A percentile compares a stretch with the other conserved stretches of the same genome.
Conservation (phyloP, 2,888 invertebrate genomes). For the Lithophane semibrunnea region DNA sequence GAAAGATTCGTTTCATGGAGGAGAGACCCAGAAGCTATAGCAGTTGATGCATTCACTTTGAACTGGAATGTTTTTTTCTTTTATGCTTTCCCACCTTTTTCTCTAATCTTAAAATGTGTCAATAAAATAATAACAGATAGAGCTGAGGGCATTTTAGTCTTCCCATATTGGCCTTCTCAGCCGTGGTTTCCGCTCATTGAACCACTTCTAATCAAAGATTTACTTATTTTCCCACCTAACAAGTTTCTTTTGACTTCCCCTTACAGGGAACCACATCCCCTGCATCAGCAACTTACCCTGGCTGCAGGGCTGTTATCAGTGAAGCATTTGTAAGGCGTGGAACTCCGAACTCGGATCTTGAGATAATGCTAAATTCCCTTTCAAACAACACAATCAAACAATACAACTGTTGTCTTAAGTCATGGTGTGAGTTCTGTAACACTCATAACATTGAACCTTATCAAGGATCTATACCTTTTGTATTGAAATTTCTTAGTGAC, state of each 20-base stretch:
- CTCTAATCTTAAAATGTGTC: too few relatives aligned
- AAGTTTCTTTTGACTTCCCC: conserved; percentile 2
- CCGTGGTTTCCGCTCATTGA: not conserved
- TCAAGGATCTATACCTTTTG: not conserved
- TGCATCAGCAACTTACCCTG: not conserved
- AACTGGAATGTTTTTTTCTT: too few relatives aligned
- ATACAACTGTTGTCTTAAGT: not conserved
- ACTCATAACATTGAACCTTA: not conserved
- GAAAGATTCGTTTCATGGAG: too few relatives aligned
- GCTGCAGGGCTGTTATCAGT: conserved; percentile 1
- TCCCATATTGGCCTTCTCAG: not conserved
- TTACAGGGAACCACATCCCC: not conserved
- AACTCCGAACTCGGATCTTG: not conserved
- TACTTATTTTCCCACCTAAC: not conserved
- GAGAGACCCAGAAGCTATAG: too few relatives aligned
- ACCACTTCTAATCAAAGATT: not conserved
- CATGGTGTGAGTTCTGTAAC: not conserved
- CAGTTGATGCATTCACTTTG: too few relatives aligned
- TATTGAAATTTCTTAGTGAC: not conserved
- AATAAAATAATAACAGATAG: too few relatives aligned
- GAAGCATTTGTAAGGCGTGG: not conserved
- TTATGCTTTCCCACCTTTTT: too few relatives aligned
- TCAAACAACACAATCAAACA: conserved; percentile 1
- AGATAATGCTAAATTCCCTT: not conserved
- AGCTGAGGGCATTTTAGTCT: too few relatives aligned